Percentiles rank a stretch among this genome's conserved stretches.
Conservation (phyloP, 1,140 invertebrate genomes). For the Pomacea maculata region DNA sequence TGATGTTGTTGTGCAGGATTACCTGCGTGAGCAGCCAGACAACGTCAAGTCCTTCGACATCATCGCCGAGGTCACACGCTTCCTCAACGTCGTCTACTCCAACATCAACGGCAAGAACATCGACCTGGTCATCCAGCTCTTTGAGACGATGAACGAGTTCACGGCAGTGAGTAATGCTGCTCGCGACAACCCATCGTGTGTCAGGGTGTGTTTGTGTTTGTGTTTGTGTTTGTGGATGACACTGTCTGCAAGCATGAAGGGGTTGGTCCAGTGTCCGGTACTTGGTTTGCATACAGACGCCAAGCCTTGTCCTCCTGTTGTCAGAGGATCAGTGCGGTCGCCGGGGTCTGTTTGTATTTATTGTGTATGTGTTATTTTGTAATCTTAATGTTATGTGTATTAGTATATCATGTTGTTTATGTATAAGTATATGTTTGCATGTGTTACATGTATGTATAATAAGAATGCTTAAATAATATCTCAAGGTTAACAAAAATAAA, state of each 20-base stretch:
- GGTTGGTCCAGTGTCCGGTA: too few species aligned
- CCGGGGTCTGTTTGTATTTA: constrained; percentile 44
- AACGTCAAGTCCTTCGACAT: constrained; percentile 67
- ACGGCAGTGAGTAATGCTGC: constrained; percentile 58
- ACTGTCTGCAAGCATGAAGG: too few species aligned
- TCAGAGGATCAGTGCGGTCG: too few species aligned
- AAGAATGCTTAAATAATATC: too few species aligned
- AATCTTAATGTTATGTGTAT: not conserved
- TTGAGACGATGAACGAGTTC: constrained; percentile 64
- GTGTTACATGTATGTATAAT: too few species aligned
- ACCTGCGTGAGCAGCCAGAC: constrained; percentile 65
- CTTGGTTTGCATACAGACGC: too few species aligned
- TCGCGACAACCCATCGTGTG: too few species aligned
- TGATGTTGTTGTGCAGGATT: constrained; percentile 47
- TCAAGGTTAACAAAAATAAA: too few species aligned
- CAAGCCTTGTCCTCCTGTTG: too few species aligned
- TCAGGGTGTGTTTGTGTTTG: too few species aligned
- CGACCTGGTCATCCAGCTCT: constrained; percentile 63
- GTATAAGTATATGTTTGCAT: too few species aligned
- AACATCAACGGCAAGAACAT: constrained; percentile 64
- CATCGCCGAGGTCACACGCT: constrained; percentile 63
- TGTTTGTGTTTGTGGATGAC: too few species aligned
- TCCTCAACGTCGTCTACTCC: constrained; percentile 64
- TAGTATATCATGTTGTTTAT: not conserved
- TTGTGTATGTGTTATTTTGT: not conserved